A percentile compares a stretch with the other conserved stretches of the same genome.
phyloP scores from a whole-genome alignment of 2,113 vertebrate genomes.

The Sardina pilchardus region DNA sequence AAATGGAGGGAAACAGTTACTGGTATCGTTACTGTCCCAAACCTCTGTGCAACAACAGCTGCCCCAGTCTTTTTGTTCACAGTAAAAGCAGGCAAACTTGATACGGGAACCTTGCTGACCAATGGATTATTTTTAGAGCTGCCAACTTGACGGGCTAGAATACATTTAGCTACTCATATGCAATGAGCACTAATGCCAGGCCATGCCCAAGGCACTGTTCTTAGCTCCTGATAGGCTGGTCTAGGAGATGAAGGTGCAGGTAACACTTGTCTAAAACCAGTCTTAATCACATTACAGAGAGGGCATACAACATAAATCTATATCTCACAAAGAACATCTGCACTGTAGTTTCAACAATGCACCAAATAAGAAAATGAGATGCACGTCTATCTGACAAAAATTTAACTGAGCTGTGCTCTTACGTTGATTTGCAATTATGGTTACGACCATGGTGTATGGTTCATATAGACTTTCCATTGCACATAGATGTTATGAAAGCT shows the following conservation, averaged over 20 bases:
- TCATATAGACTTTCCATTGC: too few relatives aligned
- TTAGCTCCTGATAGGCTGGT: background rate
- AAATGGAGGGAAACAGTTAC: background rate
- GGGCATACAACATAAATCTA: too few relatives aligned
- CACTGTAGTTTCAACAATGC: too few relatives aligned
- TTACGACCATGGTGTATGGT: background rate
- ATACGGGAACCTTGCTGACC: conserved; percentile 52
- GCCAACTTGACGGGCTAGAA: conserved; percentile 51
- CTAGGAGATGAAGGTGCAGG: background rate
- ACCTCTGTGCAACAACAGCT: conserved; percentile 32
- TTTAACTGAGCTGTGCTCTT: too few relatives aligned
- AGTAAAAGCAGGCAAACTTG: conserved; percentile 43
- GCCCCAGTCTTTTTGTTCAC: conserved; percentile 37
- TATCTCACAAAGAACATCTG: background rate
- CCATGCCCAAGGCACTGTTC: background rate
- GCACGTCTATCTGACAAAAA: background rate
- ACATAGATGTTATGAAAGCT: too few relatives aligned
- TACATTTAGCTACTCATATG: conserved; percentile 32
- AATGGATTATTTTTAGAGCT: conserved; percentile 66
- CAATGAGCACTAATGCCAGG: background rate
- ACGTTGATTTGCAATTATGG: too few relatives aligned
- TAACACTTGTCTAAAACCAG: background rate
- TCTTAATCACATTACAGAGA: background rate
- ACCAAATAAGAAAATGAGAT: too few relatives aligned
- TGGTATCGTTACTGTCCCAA: conserved; percentile 18